Evolutionary conservation across 2,797 vertebrate genomes (phyloP).

Genomic region (Menidia menidia): DNA sequence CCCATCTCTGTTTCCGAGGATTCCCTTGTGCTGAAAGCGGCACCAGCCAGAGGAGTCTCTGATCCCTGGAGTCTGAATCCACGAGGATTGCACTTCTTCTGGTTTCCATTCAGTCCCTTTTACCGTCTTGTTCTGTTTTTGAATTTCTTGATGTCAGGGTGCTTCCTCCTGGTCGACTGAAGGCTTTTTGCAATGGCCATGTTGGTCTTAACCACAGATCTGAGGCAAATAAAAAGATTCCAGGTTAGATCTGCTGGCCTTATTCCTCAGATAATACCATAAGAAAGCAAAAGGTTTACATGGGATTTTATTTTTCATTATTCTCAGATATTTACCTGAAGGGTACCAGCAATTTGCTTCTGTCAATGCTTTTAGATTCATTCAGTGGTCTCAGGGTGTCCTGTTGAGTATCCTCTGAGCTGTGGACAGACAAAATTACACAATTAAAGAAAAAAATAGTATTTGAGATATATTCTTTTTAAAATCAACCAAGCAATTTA

Average conservation of each 20-base stretch:
- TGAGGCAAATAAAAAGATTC: conserved; percentile 36
- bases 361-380: conserved; percentile 13
- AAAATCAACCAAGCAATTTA: neutral
- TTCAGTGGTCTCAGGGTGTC: neutral
- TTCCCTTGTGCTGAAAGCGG: neutral
- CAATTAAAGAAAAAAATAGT: conserved; percentile 19
- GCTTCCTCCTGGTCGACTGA: conserved; percentile 36
- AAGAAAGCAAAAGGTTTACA: neutral
- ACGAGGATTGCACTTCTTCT: neutral
- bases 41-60: neutral
- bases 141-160: conserved; percentile 8
- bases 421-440: conserved; percentile 50
- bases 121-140: conserved; percentile 40
- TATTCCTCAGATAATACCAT: neutral
- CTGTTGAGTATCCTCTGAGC: conserved; percentile 51
- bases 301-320: neutral
- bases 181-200: conserved; percentile 9
- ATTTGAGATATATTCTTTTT: neutral
- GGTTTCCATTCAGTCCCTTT: conserved; percentile 2
- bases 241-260: conserved; percentile 13
- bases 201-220: conserved; percentile 69
- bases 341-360: conserved; percentile 49
- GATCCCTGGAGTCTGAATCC: neutral
- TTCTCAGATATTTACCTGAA: conserved; percentile 68
- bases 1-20: neutral